Conservation (phyloP, 2,888 invertebrate species). For the Alloscopus bannaensis region DNA sequence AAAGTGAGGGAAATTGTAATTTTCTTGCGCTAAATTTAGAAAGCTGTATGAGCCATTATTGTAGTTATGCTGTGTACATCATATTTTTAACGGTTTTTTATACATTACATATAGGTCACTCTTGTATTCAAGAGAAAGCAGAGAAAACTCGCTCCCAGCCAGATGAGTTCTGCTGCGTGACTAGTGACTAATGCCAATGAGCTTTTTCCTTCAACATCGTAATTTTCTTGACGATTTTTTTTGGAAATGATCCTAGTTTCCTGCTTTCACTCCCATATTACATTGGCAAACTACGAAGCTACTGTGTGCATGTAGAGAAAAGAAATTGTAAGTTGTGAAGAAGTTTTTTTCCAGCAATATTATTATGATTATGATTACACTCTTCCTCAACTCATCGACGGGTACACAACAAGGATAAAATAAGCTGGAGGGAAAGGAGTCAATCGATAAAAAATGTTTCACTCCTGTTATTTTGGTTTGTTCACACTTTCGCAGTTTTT, state of each 20-base stretch:
- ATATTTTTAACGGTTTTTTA: too few relatives aligned
- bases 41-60: too few relatives aligned
- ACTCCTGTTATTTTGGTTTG: conserved; percentile 40
- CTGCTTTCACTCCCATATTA: conserved; percentile 49
- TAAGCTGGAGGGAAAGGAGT: conserved; percentile 38
- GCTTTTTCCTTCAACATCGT: conserved; percentile 9
- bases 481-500: conserved; percentile 52
- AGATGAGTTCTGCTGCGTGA: conserved; percentile 6
- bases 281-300: background rate
- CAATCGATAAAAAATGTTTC: conserved; percentile 58
- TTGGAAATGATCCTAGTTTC: conserved; percentile 56
- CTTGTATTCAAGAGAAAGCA: too few relatives aligned
- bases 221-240: conserved; percentile 43
- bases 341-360: conserved; percentile 13
- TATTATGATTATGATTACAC: conserved; percentile 54
- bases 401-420: too few relatives aligned
- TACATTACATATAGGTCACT: too few relatives aligned
- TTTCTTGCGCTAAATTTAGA: too few relatives aligned
- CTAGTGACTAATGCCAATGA: background rate
- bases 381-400: conserved; percentile 46
- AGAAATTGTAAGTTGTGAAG: background rate
- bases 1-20: too few relatives aligned
- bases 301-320: background rate
- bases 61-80: too few relatives aligned
- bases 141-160: background rate